These are phyloP conservation scores for Epiperipatus broadwayi DNA, from an alignment of 2,888 invertebrate genomes.

Conservation along the genomic window DNA sequence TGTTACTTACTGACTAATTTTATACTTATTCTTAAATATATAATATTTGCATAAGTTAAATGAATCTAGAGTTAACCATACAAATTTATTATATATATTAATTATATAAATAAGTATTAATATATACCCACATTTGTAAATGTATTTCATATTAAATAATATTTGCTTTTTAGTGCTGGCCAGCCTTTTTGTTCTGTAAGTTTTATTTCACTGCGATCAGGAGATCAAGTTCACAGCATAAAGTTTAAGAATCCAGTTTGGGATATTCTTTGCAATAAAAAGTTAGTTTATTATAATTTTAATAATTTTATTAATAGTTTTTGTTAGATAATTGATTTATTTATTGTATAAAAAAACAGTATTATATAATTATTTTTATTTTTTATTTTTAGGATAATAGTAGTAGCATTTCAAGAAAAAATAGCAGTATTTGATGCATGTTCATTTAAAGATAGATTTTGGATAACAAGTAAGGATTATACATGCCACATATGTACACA, in stretches of 20 bases:
- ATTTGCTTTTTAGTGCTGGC: conserved; percentile 36
- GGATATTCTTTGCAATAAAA: conserved; percentile 69
- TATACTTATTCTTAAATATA: too few species aligned
- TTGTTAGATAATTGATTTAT: conserved; percentile 7
- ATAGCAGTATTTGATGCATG: conserved; percentile 78
- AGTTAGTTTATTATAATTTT: conserved; percentile 20
- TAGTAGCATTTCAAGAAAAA: conserved; percentile 68
- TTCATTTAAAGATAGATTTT: conserved; percentile 62
- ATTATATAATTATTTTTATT: background rate
- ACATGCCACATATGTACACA: background rate
- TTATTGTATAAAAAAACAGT: background rate
- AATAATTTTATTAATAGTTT: background rate
- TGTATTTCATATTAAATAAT: too few species aligned
- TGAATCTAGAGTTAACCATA: too few species aligned
- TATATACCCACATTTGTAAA: too few species aligned
- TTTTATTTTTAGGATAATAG: conserved; percentile 42
- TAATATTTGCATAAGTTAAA: too few species aligned
- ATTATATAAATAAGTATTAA: too few species aligned
- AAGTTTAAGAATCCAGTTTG: conserved; percentile 77
- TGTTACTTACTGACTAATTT: too few species aligned
- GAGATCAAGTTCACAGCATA: conserved; percentile 66
- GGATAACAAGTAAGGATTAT: conserved; percentile 52
- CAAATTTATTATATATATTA: too few species aligned
- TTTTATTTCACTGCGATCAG: conserved; percentile 62
- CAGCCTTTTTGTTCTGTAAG: conserved; percentile 58